These are phyloP conservation scores for Mycogona germanica DNA, from an alignment of 2,888 invertebrate genomes.

Conservation along the genomic window DNA sequence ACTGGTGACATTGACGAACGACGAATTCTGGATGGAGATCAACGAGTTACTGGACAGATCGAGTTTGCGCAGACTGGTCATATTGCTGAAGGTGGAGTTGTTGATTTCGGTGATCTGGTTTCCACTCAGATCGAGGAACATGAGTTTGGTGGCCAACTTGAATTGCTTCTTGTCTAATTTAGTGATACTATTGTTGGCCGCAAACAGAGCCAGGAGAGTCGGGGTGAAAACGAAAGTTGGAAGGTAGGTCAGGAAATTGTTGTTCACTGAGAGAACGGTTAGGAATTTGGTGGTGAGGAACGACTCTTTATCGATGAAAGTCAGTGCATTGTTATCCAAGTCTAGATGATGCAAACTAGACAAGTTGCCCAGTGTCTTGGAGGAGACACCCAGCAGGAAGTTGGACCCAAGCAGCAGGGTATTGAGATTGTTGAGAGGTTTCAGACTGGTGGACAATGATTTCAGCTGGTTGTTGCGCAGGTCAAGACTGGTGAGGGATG, in stretches of 20 bases:
- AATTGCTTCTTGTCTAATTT: background rate
- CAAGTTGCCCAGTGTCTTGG: no score
- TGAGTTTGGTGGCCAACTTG: background rate
- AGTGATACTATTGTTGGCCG: background rate
- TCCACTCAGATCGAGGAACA: background rate
- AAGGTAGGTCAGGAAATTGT: background rate
- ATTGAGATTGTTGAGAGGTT: background rate
- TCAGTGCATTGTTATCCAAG: constrained; percentile 9
- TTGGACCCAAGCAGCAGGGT: no score
- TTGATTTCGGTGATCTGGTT: background rate
- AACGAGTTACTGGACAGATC: background rate
- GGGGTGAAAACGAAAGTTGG: background rate
- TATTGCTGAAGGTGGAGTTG: background rate
- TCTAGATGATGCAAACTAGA: no score
- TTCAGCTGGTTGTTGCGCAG: background rate
- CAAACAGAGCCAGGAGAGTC: background rate
- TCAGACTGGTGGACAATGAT: background rate
- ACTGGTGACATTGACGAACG: background rate
- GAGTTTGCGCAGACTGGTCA: background rate
- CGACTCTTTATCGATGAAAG: background rate
- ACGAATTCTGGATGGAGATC: background rate
- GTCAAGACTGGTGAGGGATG: background rate
- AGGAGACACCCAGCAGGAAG: no score
- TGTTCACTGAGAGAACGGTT: background rate
- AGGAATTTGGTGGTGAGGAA: background rate